Conservation (phyloP, 1,140 invertebrate genomes). For the Trachymyrmex cornetzi region DNA sequence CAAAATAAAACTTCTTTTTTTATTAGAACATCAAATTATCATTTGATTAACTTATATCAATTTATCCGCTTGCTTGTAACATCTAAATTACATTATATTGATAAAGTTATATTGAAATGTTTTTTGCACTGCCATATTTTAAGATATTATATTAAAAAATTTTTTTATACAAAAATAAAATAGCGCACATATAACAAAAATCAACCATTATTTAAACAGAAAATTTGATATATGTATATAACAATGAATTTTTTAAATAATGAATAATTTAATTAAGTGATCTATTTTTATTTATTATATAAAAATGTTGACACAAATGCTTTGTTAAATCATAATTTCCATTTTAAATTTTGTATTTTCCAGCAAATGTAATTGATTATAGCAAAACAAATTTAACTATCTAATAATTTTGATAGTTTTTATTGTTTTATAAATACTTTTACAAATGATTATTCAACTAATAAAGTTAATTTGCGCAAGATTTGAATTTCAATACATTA, state of each 20-base stretch:
- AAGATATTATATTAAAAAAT: too few relatives aligned
- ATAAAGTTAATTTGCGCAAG: not conserved
- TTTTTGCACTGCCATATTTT: too few relatives aligned
- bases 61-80: too few relatives aligned
- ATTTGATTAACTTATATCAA: too few relatives aligned
- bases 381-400: not conserved
- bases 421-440: not conserved
- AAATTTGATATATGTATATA: too few relatives aligned
- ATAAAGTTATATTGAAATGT: too few relatives aligned
- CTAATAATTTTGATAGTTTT: not conserved
- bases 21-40: too few relatives aligned
- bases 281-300: not conserved
- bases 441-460: not conserved
- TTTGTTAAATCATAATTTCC: not conserved
- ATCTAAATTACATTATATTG: too few relatives aligned
- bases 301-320: not conserved
- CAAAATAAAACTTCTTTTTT: too few relatives aligned
- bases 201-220: too few relatives aligned
- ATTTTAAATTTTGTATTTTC: slow-evolving; percentile 1
- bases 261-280: not conserved
- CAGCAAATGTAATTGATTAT: not conserved
- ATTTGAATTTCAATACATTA: slow-evolving; percentile 37
- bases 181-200: too few relatives aligned
- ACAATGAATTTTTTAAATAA: not conserved
- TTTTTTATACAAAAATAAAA: too few relatives aligned